phyloP scores from a whole-genome alignment of 2,888 invertebrate species.

The Philereme vetulata region DNA sequence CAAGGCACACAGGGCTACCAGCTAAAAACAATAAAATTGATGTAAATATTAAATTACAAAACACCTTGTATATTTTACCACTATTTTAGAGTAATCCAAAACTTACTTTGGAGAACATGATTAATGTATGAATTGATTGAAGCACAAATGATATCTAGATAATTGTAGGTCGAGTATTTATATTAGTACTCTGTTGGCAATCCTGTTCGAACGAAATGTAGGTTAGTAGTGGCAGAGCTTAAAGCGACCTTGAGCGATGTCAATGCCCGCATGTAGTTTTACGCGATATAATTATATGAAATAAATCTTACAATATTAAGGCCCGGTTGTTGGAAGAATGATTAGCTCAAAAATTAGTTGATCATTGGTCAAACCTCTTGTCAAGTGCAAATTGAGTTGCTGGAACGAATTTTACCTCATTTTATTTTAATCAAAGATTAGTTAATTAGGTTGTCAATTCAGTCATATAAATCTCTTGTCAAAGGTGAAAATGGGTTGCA shows the following conservation, averaged over 20 bases:
- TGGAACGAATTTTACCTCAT: too few species aligned
- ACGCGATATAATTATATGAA: too few species aligned
- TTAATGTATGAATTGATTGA: constrained; percentile 38
- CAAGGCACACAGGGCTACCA: constrained; percentile 47
- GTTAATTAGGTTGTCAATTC: too few species aligned
- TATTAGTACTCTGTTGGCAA: constrained; percentile 32
- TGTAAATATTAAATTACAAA: background rate
- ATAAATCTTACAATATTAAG: too few species aligned
- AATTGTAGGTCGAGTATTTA: constrained; percentile 34
- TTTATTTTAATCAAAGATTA: too few species aligned
- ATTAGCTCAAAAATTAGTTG: too few species aligned
- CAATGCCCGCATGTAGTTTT: constrained; percentile 12
- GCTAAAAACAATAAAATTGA: constrained; percentile 37
- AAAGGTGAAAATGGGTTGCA: too few species aligned
- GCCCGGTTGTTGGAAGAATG: too few species aligned
- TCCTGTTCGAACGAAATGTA: constrained; percentile 14
- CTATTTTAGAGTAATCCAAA: background rate
- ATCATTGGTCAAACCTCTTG: too few species aligned
- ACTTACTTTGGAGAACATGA: constrained; percentile 58
- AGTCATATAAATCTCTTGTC: too few species aligned
- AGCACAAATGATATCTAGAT: constrained; percentile 37
- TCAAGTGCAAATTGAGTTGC: too few species aligned
- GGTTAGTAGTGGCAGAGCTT: constrained; percentile 33
- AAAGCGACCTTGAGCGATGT: constrained; percentile 32
- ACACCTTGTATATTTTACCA: background rate